Evolutionary conservation across 2,797 vertebrate species (phyloP), one percentile per base, ranked within the genome.

Genomic region (Molossus alvarezi): DNA sequence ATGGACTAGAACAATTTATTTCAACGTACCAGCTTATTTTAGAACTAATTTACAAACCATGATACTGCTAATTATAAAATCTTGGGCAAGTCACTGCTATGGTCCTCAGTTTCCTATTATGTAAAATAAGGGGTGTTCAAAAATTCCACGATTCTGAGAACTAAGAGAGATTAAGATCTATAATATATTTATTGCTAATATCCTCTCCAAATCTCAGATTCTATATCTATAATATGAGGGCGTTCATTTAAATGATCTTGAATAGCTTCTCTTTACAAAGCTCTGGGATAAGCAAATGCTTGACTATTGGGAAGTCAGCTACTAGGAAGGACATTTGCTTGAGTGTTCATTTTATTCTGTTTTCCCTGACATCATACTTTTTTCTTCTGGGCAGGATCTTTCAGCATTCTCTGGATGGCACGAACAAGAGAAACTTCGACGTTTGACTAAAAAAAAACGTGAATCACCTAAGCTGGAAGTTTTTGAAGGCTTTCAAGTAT

Each of bases 381-480:
- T 65, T 11, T 77, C 33, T 81, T 84, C 65, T 57, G 80, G 18
- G 13, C 94, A 97, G 96, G 2, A 25, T 80, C 55, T 79, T 48
- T 48, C 60, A 20, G 9, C 48, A 41, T 67, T 37, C 29, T 60
- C 55, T 77, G 64, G 37, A 67, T 11, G 9, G 79, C 41, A 20
- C 2, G 23, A 86, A 85, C 27, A 79, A n/a, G 14, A 27, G 2
- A 12, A 6, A 29, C 6, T 0, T 9, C 15, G 10, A 64, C 0
- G 0, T 58, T 9, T 1, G 9, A 2, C 3, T 88, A 60, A 57
- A 92, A 80, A 0, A 33, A 73, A 45, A 53, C 0, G 0, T 13
- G 33, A 0, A 48, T 33, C 0, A 9, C 3, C 0, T 75, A 1
- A 2, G 1, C 3, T 9, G 51, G 1, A 17, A 51, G 11, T 0